phyloP scores from a whole-genome alignment of 2,888 invertebrate species.

The Tetanocera ferruginea region DNA sequence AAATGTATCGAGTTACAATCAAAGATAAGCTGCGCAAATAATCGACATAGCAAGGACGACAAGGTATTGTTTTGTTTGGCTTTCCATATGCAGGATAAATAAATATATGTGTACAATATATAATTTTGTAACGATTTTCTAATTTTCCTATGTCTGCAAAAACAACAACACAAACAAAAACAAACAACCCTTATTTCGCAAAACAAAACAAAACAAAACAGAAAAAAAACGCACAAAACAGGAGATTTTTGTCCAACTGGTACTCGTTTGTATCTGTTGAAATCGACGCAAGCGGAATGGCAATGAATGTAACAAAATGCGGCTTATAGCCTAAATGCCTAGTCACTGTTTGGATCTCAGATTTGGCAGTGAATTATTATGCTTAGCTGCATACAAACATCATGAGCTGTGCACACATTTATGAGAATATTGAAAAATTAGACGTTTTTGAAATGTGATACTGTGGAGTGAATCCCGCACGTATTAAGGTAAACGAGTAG shows the following conservation, averaged over 20 bases:
- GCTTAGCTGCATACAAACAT: slow-evolving; percentile 48
- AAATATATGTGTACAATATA: slow-evolving; percentile 42
- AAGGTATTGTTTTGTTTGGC: slow-evolving; percentile 3
- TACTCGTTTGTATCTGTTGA: slow-evolving; percentile 53
- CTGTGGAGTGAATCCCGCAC: slow-evolving; percentile 47
- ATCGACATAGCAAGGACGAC: background rate
- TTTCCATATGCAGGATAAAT: slow-evolving; percentile 17
- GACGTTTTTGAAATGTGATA: slow-evolving; percentile 68
- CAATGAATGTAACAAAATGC: slow-evolving; percentile 64
- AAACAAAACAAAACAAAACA: background rate
- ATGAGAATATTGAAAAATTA: slow-evolving; percentile 69
- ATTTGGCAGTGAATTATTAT: slow-evolving; percentile 45
- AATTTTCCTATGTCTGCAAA: slow-evolving; percentile 52
- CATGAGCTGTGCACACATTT: slow-evolving; percentile 61
- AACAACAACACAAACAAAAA: slow-evolving; percentile 29
- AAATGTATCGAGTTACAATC: slow-evolving; percentile 68
- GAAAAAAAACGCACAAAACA: background rate
- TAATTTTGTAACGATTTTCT: slow-evolving; percentile 67
- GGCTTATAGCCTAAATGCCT: slow-evolving; percentile 52
- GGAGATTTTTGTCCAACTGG: background rate
- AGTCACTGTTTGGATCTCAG: slow-evolving; percentile 9
- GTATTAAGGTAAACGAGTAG: background rate
- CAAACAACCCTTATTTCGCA: slow-evolving; percentile 56
- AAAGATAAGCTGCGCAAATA: slow-evolving; percentile 69
- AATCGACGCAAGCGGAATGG: slow-evolving; percentile 54